Evolutionary conservation across 2,888 invertebrate species (phyloP).

Genomic region (Latrodectus elegans): DNA sequence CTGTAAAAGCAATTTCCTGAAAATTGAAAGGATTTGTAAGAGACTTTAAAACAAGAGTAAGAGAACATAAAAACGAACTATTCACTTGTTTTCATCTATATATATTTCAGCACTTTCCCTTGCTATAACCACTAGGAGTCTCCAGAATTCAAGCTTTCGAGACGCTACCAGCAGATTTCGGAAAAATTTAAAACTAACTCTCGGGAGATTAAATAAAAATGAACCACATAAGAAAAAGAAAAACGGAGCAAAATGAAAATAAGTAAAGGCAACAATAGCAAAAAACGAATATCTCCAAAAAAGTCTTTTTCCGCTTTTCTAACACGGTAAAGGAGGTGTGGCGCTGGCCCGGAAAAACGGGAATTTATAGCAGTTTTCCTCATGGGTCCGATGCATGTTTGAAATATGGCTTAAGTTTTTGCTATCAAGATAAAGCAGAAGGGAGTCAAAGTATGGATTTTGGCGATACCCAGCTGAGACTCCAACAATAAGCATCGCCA

Average conservation of each 20-base stretch:
- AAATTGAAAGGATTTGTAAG: too few species aligned
- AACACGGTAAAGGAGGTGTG: neutral
- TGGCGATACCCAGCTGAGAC: neutral
- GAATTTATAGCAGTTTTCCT: constrained; percentile 34
- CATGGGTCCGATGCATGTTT: constrained; percentile 16
- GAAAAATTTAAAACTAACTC: too few species aligned
- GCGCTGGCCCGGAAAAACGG: constrained; percentile 3
- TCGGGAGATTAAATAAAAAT: too few species aligned
- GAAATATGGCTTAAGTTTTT: constrained; percentile 22
- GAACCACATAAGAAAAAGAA: neutral
- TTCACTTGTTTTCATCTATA: too few species aligned
- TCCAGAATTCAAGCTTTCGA: too few species aligned
- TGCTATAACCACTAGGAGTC: too few species aligned
- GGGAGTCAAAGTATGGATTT: neutral
- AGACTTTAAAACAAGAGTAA: too few species aligned
- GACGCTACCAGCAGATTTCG: too few species aligned
- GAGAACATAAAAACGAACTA: too few species aligned
- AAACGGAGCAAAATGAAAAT: neutral
- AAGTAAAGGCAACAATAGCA: neutral
- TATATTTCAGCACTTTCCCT: too few species aligned
- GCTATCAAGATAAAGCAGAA: neutral
- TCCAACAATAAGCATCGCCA: neutral
- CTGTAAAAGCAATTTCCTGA: too few species aligned
- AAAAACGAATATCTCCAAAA: neutral
- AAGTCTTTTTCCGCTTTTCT: constrained; percentile 2